Percentiles rank a stretch among this genome's conserved stretches.
Evolutionary conservation across 2,888 invertebrate species (phyloP).

Genomic region (Leptopilina syphax): DNA sequence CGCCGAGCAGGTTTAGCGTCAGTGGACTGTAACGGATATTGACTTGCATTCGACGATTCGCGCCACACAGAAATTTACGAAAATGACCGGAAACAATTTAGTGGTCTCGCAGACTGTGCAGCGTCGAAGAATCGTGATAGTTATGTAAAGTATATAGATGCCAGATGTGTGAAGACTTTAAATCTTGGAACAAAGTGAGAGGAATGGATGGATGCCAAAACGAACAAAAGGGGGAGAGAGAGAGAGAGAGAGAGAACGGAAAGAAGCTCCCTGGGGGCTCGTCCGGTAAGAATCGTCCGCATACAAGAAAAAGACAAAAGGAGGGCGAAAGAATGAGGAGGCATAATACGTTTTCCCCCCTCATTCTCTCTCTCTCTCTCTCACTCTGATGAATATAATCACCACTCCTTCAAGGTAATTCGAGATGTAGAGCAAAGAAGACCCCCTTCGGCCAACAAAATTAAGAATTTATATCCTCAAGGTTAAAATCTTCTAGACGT

Average conservation of each 20-base stretch:
- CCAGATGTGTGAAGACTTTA: slow-evolving; percentile 38
- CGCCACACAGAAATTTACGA: not conserved
- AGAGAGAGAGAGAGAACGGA: slow-evolving; percentile 47
- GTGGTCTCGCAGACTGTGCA: slow-evolving; percentile 3
- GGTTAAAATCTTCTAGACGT: slow-evolving; percentile 26
- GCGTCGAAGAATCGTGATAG: slow-evolving; percentile 1
- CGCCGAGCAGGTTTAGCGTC: slow-evolving; percentile 5
- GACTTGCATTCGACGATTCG: slow-evolving; percentile 14
- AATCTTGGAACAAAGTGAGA: slow-evolving; percentile 13
- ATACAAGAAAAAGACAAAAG: slow-evolving; percentile 49
- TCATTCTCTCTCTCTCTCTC: not conserved
- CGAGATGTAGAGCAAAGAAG: slow-evolving; percentile 44
- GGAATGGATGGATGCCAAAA: slow-evolving; percentile 16
- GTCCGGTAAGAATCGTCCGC: slow-evolving; percentile 47
- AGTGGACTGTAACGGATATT: not conserved
- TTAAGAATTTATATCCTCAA: slow-evolving; percentile 56
- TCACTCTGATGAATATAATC: not conserved
- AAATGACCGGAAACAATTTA: slow-evolving; percentile 37
- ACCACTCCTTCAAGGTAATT: slow-evolving; percentile 50
- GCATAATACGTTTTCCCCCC: slow-evolving; percentile 46
- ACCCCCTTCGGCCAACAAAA: slow-evolving; percentile 59
- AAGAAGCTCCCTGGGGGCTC: slow-evolving; percentile 48
- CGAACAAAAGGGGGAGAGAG: slow-evolving; percentile 30
- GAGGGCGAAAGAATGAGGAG: slow-evolving; percentile 53
- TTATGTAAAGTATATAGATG: slow-evolving; percentile 37